phyloP scores from a whole-genome alignment of 2,888 invertebrate genomes.

The Eutolmus rufibarbis region DNA sequence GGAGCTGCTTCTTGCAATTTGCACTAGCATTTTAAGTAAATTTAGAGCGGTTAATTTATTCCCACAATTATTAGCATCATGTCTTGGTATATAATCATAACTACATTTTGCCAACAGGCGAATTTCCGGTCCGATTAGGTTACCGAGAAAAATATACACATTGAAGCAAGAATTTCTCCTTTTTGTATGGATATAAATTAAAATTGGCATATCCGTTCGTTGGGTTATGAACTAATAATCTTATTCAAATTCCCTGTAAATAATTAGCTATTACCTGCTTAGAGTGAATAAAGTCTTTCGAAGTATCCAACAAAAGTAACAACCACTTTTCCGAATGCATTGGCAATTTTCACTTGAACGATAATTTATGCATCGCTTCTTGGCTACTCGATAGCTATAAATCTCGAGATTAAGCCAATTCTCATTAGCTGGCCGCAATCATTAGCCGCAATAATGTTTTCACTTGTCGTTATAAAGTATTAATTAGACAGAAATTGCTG shows the following conservation, averaged over 20 bases:
- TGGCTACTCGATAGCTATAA: background rate
- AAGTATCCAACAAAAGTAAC: background rate
- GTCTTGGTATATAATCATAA: too few species aligned
- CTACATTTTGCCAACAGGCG: too few species aligned
- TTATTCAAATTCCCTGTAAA: background rate
- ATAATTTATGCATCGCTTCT: background rate
- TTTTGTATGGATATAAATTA: background rate
- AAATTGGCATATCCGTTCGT: background rate
- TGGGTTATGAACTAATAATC: background rate
- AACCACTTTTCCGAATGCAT: background rate
- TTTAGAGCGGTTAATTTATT: too few species aligned
- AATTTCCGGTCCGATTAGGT: background rate
- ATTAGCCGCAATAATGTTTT: conserved; percentile 6
- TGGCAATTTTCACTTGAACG: background rate
- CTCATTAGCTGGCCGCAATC: background rate
- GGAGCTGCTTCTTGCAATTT: too few species aligned
- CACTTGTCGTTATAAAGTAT: conserved; percentile 10
- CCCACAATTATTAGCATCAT: too few species aligned
- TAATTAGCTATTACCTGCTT: background rate
- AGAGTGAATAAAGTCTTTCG: background rate
- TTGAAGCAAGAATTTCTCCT: background rate
- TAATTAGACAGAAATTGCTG: conserved; percentile 16
- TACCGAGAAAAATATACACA: background rate
- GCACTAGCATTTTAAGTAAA: too few species aligned
- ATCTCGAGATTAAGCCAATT: background rate